Percentiles rank a stretch among this genome's conserved stretches.
These are phyloP conservation scores for Vannuccia rotundouncinata DNA, from an alignment of 2,888 invertebrate species.

Conservation along the genomic window DNA sequence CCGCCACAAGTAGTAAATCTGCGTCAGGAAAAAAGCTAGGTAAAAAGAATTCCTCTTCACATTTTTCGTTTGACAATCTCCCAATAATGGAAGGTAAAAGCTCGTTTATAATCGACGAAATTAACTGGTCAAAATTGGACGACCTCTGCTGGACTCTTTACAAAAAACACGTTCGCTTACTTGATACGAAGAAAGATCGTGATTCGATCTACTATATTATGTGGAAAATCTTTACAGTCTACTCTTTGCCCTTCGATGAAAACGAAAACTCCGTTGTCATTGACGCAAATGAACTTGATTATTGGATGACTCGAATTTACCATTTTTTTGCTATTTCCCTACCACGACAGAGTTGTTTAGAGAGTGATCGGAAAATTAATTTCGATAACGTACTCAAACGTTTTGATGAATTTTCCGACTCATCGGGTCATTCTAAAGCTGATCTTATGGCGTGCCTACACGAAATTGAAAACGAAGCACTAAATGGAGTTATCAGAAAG, in stretches of 20 bases:
- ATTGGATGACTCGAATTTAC: not conserved
- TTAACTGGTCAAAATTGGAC: not conserved
- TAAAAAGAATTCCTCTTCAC: not conserved
- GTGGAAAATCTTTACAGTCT: not conserved
- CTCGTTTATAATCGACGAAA: not conserved
- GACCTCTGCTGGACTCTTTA: not conserved
- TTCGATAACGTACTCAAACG: not conserved
- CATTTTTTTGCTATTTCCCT: not conserved
- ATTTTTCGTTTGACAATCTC: too few species aligned
- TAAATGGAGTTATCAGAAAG: not conserved
- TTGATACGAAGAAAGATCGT: not conserved
- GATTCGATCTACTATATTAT: not conserved
- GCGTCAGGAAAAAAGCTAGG: not conserved
- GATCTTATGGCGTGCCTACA: not conserved
- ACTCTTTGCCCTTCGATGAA: not conserved
- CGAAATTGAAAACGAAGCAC: not conserved
- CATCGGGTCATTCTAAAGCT: not conserved
- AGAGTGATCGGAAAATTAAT: not conserved
- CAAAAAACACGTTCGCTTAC: not conserved
- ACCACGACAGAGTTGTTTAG: not conserved
- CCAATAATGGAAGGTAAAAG: not conserved
- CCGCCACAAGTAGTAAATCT: too few species aligned
- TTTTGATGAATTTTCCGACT: not conserved
- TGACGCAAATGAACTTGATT: not conserved
- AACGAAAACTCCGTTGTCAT: not conserved